A percentile compares a stretch with the other conserved stretches of the same genome.
Conservation (phyloP, 2,113 vertebrate genomes). For the Thamnaconus septentrionalis region DNA sequence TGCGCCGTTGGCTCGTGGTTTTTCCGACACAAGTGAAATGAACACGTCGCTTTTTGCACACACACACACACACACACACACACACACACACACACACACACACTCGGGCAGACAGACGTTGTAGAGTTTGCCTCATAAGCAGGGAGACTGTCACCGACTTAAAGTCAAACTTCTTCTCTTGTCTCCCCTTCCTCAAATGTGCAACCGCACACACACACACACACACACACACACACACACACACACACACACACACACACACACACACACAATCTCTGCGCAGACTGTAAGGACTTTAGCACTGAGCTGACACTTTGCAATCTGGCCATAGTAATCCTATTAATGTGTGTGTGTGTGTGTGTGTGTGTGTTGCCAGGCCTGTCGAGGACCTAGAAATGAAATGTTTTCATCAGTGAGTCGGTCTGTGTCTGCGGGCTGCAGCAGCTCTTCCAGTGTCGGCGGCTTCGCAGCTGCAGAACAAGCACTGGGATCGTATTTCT, state of each 20-base stretch:
- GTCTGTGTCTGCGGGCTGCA: slow-evolving; percentile 4
- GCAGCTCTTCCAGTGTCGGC: slow-evolving; percentile 31
- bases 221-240: slow-evolving; percentile 24
- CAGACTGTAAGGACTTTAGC: slow-evolving; percentile 54
- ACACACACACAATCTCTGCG: slow-evolving; percentile 1
- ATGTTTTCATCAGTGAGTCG: background rate
- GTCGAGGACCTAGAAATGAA: slow-evolving; percentile 18
- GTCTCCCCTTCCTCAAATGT: slow-evolving; percentile 21
- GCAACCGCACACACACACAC: slow-evolving; percentile 15
- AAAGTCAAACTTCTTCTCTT: slow-evolving; percentile 42
- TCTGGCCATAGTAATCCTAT: slow-evolving; percentile 74
- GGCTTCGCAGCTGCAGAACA: slow-evolving; percentile 47
- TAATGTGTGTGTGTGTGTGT: slow-evolving; percentile 39
- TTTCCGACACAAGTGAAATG: slow-evolving; percentile 55
- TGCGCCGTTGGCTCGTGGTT: slow-evolving; percentile 17
- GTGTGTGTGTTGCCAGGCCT: background rate
- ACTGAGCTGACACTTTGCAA: slow-evolving; percentile 70
- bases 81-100: slow-evolving; percentile 14
- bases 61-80: background rate
- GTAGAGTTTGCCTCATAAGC: slow-evolving; percentile 47
- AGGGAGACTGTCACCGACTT: slow-evolving; percentile 45
- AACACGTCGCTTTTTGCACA: slow-evolving; percentile 20
- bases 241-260: slow-evolving; percentile 14
- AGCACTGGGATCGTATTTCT: slow-evolving; percentile 23
- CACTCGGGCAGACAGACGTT: slow-evolving; percentile 15